These are phyloP conservation scores for Maniola hyperantus DNA, from an alignment of 2,888 invertebrate species.

Conservation along the genomic window DNA sequence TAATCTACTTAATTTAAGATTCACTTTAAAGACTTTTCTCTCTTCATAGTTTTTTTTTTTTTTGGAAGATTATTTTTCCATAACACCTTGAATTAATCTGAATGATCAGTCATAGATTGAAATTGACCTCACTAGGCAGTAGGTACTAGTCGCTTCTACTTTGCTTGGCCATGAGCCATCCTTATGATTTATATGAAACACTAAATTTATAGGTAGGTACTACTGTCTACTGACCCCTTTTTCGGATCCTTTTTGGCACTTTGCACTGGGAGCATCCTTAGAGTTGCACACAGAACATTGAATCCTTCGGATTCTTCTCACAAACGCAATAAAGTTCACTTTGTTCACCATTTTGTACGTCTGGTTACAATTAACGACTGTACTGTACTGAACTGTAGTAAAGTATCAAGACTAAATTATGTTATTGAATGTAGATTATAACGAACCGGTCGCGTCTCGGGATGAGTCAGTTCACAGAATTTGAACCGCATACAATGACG, in stretches of 20 bases:
- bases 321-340: slow-evolving; percentile 35
- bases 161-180: no score
- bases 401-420: slow-evolving; percentile 53
- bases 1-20: no score
- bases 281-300: slow-evolving; percentile 49
- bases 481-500: slow-evolving; percentile 41
- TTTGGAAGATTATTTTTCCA: no score
- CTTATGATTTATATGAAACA: no score
- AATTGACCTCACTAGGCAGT: no score
- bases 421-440: slow-evolving; percentile 50
- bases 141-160: no score
- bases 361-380: slow-evolving; percentile 47
- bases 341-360: slow-evolving; percentile 45
- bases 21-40: no score
- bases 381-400: slow-evolving; percentile 52
- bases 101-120: no score
- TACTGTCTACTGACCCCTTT: slow-evolving; percentile 43
- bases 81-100: no score
- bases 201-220: background rate
- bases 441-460: slow-evolving; percentile 44
- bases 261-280: slow-evolving; percentile 45
- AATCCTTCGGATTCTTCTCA: slow-evolving; percentile 35
- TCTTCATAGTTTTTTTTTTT: no score
- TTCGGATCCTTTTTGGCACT: slow-evolving; percentile 42
- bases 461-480: slow-evolving; percentile 47